Base-by-base conservation (phyloP, 2,888 invertebrate genomes). In the Drosophila koepferae region DNA sequence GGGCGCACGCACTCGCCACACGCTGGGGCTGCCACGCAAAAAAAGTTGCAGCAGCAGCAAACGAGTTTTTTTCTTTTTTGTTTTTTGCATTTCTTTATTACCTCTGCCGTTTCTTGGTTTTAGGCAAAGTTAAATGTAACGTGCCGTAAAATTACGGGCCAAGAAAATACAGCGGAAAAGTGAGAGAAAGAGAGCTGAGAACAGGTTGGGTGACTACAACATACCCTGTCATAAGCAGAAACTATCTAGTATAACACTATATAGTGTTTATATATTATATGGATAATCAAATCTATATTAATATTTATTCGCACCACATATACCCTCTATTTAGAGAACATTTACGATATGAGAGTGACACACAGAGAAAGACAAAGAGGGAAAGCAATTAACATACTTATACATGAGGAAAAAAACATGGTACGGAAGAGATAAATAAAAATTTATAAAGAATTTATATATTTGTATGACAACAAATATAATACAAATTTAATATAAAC, bases 1-100 rank as follows among this genome's bases (percentile, higher is more conserved):
- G 70, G 71, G 64, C 82, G 58, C 85, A 85, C 83, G 83, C 87
- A 84, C 85, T 75, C 59, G 75, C 84, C 83, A 78, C 82, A 82
- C 81, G 83, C 82, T 82, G 86, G 34, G 80, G 84, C 84, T 73
- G 72, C 44, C 66, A 69, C 59, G 73, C 79, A 81, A 77, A 81
- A 49, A 54, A 79, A 78, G 66, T 77, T 72, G 81, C 86, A 76
- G 46, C 66, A 74, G 61, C 68, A 43, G 38, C 64, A 76, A 84
- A 84, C 86, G 38, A 80, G 84, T 86, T 84, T 77, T 62, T 28
- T 28, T 28, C 28, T 28, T 41, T 41, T 18, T 44, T 44, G 38
- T 48, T 79, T 81, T 77, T 48, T 48, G 44, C 49, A 49, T 46
- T 60, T 56, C 43, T 53, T 44, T 51, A 54, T 43, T 58, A 16